Conservation (phyloP, 2,113 vertebrate species). For the Gymnocephalus cernua region DNA sequence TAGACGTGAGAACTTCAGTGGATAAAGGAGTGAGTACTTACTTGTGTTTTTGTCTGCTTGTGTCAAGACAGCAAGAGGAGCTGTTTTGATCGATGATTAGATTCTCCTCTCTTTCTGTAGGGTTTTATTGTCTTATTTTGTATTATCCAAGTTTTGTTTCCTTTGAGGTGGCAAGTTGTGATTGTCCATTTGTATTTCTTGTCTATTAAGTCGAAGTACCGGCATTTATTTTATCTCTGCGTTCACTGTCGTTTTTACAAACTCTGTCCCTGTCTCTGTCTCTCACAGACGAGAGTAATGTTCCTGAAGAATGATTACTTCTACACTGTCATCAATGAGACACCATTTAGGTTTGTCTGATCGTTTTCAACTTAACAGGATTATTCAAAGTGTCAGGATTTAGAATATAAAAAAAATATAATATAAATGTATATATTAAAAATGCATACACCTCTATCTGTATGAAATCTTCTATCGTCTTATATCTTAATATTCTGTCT, state of each 20-base stretch:
- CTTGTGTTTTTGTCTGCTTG: slow-evolving; percentile 10
- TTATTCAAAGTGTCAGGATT: background rate
- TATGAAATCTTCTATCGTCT: too few species aligned
- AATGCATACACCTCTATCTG: too few species aligned
- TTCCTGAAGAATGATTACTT: slow-evolving; percentile 96
- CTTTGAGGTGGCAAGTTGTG: background rate
- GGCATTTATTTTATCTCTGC: background rate
- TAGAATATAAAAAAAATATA: background rate
- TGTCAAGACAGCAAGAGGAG: background rate
- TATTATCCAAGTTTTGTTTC: background rate
- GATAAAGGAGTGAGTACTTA: slow-evolving; percentile 93
- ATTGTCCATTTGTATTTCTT: background rate
- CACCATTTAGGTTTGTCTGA: slow-evolving; percentile 93
- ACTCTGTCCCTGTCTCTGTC: background rate
- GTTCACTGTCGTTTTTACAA: background rate
- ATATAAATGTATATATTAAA: too few species aligned
- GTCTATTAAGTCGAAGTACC: background rate
- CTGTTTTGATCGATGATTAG: background rate
- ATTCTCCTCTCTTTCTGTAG: background rate
- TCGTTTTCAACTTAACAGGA: background rate
- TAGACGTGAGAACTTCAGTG: slow-evolving; percentile 92
- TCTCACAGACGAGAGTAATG: slow-evolving; percentile 90
- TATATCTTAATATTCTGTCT: background rate
- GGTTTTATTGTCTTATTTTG: background rate
- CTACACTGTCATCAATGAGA: slow-evolving; percentile 93